A percentile compares a stretch with the other conserved stretches of the same genome.
phyloP scores from a whole-genome alignment of 2,113 vertebrate genomes.

The Saccopteryx leptura region DNA sequence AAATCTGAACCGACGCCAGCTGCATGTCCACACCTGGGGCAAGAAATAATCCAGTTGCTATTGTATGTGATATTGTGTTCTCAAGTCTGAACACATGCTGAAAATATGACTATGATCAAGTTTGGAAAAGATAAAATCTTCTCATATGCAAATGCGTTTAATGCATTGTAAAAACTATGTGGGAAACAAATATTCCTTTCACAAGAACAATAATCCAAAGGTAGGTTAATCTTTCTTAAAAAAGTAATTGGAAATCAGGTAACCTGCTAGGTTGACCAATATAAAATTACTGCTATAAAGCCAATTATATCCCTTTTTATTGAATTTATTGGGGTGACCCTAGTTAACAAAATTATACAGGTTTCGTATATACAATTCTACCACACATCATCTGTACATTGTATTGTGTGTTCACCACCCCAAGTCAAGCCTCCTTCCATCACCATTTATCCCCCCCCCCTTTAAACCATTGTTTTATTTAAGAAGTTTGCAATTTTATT shows the following conservation, averaged over 20 bases:
- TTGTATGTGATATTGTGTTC: background rate
- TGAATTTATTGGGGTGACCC: too few species aligned
- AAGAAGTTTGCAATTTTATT: background rate
- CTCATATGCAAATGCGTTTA: background rate
- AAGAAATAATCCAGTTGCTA: background rate
- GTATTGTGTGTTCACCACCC: too few species aligned
- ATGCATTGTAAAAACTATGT: background rate
- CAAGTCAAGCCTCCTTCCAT: too few species aligned
- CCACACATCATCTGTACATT: too few species aligned
- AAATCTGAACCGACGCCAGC: background rate
- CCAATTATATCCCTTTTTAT: too few species aligned
- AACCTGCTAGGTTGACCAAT: background rate
- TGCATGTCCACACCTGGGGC: background rate
- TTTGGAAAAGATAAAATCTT: slow-evolving; percentile 1
- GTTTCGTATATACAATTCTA: too few species aligned
- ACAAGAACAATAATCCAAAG: slow-evolving; percentile 7
- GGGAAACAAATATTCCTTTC: background rate
- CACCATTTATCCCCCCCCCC: too few species aligned
- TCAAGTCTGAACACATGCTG: background rate
- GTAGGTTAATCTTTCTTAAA: background rate
- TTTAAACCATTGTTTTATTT: background rate
- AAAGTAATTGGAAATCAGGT: background rate
- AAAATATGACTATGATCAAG: slow-evolving; percentile 5
- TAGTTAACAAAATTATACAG: too few species aligned
- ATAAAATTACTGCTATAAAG: slow-evolving; percentile 20